phyloP scores from a whole-genome alignment of 2,113 vertebrate species.

The Clarias gariepinus region DNA sequence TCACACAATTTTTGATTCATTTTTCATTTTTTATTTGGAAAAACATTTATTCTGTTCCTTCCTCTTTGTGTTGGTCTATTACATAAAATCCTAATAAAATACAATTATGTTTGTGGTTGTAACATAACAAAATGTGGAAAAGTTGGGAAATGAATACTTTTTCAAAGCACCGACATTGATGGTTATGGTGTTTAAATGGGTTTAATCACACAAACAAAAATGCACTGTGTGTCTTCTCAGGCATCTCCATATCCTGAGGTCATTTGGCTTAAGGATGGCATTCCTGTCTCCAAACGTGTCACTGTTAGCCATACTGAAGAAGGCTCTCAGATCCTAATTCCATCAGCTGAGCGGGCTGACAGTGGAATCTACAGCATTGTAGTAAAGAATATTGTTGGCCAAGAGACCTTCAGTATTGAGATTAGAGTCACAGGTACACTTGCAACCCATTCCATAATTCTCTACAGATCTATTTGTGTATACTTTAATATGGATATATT shows the following conservation, averaged over 20 bases:
- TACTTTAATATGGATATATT: not conserved
- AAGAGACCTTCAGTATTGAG: conserved; percentile 77
- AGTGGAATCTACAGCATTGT: conserved; percentile 78
- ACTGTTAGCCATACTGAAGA: conserved; percentile 72
- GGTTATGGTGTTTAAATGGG: not conserved
- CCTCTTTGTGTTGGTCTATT: no score
- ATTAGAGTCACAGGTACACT: conserved; percentile 82
- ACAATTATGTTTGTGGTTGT: no score
- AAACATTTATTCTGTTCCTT: no score
- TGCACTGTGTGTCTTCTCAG: conserved; percentile 60
- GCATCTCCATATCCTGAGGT: conserved; percentile 80
- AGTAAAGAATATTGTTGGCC: conserved; percentile 75
- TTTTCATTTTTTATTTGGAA: no score
- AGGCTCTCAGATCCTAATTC: conserved; percentile 81
- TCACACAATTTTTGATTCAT: no score
- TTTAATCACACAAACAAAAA: not conserved
- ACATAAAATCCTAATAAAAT: no score
- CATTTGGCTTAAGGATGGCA: conserved; percentile 85
- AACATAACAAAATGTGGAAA: no score
- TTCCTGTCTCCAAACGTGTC: conserved; percentile 71
- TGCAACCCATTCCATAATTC: not conserved
- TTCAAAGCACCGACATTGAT: not conserved
- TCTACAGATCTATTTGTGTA: not conserved
- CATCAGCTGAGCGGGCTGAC: conserved; percentile 74
- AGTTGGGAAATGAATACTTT: no score